Percentiles rank a stretch among this genome's conserved stretches.
phyloP scores from a whole-genome alignment of 2,888 invertebrate species.

The Drosophila quinaria region DNA sequence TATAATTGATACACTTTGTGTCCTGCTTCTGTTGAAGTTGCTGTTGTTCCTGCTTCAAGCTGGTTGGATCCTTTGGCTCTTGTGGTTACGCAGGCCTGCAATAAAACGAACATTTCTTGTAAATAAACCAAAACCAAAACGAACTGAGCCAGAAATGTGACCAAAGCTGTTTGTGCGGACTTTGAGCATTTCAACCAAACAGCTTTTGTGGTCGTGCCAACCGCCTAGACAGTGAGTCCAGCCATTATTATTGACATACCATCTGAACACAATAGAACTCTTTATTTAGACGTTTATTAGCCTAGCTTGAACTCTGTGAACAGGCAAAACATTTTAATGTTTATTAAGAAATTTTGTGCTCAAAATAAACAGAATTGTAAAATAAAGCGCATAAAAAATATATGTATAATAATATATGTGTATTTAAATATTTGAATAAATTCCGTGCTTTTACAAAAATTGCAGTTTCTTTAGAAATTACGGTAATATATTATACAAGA shows the following conservation, averaged over 20 bases:
- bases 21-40: slow-evolving; percentile 27
- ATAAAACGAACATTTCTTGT: slow-evolving; percentile 62
- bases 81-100: slow-evolving; percentile 73
- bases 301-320: background rate
- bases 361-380: background rate
- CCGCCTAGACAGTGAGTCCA: slow-evolving; percentile 1
- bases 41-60: slow-evolving; percentile 12
- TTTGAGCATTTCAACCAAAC: slow-evolving; percentile 22
- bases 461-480: too few species aligned
- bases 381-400: too few species aligned
- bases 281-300: slow-evolving; percentile 19
- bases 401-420: too few species aligned
- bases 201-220: slow-evolving; percentile 42
- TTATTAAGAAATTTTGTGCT: background rate
- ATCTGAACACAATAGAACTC: background rate
- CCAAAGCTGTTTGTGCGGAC: slow-evolving; percentile 39
- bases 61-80: slow-evolving; percentile 16
- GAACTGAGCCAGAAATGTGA: slow-evolving; percentile 43
- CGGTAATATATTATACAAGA: too few species aligned
- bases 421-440: too few species aligned
- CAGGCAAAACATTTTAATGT: background rate
- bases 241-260: slow-evolving; percentile 38
- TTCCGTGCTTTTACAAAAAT: too few species aligned
- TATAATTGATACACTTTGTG: slow-evolving; percentile 80
- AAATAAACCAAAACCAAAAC: slow-evolving; percentile 65